These are phyloP conservation scores for Onthophagus taurus DNA, from an alignment of 1,140 invertebrate species.

Conservation along the genomic window DNA sequence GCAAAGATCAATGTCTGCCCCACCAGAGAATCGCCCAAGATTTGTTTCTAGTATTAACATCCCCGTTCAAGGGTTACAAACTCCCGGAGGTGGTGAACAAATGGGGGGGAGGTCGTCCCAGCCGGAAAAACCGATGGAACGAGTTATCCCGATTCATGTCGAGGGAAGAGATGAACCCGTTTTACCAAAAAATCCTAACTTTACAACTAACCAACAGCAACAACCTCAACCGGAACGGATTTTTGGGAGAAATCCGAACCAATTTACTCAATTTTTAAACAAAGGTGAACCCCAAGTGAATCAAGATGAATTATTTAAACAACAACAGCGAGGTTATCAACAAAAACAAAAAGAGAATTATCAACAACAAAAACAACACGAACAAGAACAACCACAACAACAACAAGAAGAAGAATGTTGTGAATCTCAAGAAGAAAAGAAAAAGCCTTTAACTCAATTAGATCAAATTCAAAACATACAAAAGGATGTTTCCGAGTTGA, in stretches of 20 bases:
- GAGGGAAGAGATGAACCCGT: conserved; percentile 71
- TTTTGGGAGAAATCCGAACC: conserved; percentile 25
- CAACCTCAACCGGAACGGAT: conserved; percentile 28
- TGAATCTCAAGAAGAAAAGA: conserved; percentile 32
- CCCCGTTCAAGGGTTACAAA: conserved; percentile 37
- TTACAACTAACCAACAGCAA: conserved; percentile 20
- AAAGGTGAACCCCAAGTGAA: conserved; percentile 10
- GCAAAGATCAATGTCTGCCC: conserved; percentile 61
- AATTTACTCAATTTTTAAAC: conserved; percentile 20
- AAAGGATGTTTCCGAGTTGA: conserved; percentile 68
- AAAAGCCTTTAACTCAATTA: conserved; percentile 58
- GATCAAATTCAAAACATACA: conserved; percentile 71
- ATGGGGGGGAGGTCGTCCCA: conserved; percentile 21
- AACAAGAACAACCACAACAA: conserved; percentile 28
- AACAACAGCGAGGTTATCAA: conserved; percentile 36
- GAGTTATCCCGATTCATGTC: conserved; percentile 80
- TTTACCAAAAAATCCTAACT: conserved; percentile 44
- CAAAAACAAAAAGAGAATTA: conserved; percentile 34
- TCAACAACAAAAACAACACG: conserved; percentile 34
- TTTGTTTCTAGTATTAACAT: conserved; percentile 50
- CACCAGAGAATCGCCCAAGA: conserved; percentile 42
- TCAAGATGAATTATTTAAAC: conserved; percentile 19
- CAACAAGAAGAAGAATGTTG: conserved; percentile 33
- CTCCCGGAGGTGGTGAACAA: conserved; percentile 18
- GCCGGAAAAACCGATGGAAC: conserved; percentile 44